Percentiles rank a stretch among this genome's conserved stretches.
phyloP scores from a whole-genome alignment of 2,797 vertebrate genomes.

The Falco cherrug region DNA sequence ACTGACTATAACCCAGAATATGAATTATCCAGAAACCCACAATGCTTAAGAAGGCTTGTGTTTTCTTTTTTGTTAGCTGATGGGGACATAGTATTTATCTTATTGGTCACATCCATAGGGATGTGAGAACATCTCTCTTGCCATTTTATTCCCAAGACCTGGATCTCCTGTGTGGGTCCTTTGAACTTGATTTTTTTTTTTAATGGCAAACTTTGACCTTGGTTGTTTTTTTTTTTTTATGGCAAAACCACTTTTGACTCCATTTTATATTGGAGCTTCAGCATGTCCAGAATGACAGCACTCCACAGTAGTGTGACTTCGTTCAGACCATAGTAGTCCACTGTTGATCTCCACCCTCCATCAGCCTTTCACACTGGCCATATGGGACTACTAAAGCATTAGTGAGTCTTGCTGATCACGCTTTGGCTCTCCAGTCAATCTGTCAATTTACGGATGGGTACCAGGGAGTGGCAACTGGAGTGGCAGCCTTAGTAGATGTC shows the following conservation, averaged over 20 bases:
- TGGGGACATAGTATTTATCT: too few species aligned
- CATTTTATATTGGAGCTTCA: background rate
- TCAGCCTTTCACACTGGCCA: background rate
- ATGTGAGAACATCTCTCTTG: too few species aligned
- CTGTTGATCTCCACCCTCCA: too few species aligned
- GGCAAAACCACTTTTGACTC: background rate
- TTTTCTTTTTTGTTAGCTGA: too few species aligned
- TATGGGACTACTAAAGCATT: background rate
- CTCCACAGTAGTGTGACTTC: too few species aligned
- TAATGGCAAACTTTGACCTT: too few species aligned
- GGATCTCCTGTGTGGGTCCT: background rate
- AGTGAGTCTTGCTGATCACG: background rate
- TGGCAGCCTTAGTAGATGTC: background rate
- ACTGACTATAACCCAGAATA: background rate
- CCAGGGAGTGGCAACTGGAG: background rate
- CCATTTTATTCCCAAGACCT: background rate
- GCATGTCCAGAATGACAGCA: too few species aligned
- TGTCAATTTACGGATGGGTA: background rate
- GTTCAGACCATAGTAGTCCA: too few species aligned
- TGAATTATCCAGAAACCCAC: background rate
- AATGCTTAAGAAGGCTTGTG: background rate
- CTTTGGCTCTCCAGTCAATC: background rate
- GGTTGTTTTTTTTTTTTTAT: background rate
- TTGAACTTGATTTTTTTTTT: background rate
- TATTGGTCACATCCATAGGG: too few species aligned